Conservation (phyloP, 2,113 vertebrate genomes). For the Alexandromys fortis region DNA sequence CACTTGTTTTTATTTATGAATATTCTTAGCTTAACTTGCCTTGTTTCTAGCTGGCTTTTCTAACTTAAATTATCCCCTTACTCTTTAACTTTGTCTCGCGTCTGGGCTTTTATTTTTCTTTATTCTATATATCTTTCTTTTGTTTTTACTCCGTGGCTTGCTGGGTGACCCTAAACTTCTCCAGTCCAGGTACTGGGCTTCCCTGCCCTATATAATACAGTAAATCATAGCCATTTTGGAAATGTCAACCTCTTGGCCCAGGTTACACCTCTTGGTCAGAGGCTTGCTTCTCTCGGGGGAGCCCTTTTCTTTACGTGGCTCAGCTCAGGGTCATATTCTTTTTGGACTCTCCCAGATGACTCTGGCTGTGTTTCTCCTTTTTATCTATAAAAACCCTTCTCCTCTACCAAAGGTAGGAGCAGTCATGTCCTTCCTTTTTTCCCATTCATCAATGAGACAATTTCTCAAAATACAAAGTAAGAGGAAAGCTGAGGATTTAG, state of each 20-base stretch:
- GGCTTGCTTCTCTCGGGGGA: not conserved
- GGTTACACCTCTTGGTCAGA: not conserved
- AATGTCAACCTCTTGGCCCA: not conserved
- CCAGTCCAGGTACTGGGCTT: not conserved
- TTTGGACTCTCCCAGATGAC: not conserved
- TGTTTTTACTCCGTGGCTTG: no score
- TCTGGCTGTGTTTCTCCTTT: not conserved
- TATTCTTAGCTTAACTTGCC: no score
- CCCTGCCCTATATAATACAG: not conserved
- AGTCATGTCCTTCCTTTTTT: not conserved
- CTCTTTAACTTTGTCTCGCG: no score
- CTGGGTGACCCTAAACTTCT: not conserved
- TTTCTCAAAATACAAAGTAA: not conserved
- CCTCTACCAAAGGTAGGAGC: not conserved
- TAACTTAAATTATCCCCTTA: no score
- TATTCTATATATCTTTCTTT: no score
- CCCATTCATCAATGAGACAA: no score
- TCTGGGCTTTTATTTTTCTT: no score
- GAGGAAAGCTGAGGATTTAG: not conserved
- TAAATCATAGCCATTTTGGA: not conserved
- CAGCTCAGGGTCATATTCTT: not conserved
- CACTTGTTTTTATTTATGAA: no score
- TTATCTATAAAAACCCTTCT: not conserved
- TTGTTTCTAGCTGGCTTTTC: no score
- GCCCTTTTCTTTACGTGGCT: not conserved